A percentile compares a stretch with the other conserved stretches of the same genome.
Evolutionary conservation across 1,140 invertebrate genomes (phyloP).

Genomic region (Periplaneta americana): DNA sequence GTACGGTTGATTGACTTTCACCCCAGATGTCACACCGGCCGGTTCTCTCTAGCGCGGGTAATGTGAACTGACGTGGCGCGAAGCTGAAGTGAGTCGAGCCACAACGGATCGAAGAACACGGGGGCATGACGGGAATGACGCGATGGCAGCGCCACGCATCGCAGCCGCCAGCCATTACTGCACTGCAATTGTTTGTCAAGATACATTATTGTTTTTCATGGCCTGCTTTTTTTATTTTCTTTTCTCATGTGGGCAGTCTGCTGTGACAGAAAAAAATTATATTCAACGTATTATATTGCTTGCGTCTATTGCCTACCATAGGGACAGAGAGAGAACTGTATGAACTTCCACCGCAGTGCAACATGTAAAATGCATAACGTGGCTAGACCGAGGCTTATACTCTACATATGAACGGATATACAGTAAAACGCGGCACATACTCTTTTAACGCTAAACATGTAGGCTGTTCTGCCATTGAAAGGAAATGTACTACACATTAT

Average conservation of each 20-base stretch:
- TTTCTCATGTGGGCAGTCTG: background rate
- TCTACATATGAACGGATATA: too few relatives aligned
- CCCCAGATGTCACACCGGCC: background rate
- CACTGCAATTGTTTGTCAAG: background rate
- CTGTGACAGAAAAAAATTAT: background rate
- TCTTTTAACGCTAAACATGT: too few relatives aligned
- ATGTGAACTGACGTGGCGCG: background rate
- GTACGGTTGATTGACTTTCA: background rate
- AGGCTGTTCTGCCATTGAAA: too few relatives aligned
- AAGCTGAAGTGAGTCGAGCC: background rate
- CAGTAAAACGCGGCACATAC: too few relatives aligned
- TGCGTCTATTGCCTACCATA: background rate
- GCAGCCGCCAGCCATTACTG: too few relatives aligned
- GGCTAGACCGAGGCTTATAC: too few relatives aligned
- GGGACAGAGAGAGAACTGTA: background rate
- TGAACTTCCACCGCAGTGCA: too few relatives aligned
- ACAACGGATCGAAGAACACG: background rate
- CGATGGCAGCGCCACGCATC: background rate
- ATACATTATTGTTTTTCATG: background rate
- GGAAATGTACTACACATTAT: too few relatives aligned
- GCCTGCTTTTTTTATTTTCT: background rate
- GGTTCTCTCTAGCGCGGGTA: too few relatives aligned
- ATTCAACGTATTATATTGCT: background rate
- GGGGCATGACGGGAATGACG: background rate
- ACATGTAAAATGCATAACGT: too few relatives aligned